Evolutionary conservation across 2,888 invertebrate genomes (phyloP).

Genomic region (Hypomecis atomaria): DNA sequence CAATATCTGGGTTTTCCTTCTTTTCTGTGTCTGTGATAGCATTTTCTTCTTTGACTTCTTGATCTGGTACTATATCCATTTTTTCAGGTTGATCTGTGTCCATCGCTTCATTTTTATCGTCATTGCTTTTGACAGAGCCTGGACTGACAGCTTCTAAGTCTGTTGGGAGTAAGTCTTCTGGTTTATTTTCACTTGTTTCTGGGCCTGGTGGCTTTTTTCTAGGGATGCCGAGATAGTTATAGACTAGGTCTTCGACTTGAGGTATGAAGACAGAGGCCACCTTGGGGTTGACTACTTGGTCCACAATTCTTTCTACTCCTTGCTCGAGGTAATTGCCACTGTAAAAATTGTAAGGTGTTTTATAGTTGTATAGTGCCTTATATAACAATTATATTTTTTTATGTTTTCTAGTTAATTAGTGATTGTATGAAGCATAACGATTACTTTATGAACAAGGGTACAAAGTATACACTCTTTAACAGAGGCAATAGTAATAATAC

Average conservation of each 20-base stretch:
- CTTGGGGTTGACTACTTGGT: slow-evolving; percentile 98
- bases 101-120: slow-evolving; percentile 67
- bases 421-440: too few species aligned
- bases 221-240: slow-evolving; percentile 93
- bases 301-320: slow-evolving; percentile 97
- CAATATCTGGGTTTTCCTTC: slow-evolving; percentile 12
- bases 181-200: slow-evolving; percentile 66
- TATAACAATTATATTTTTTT: too few species aligned
- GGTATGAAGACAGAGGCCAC: slow-evolving; percentile 94
- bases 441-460: too few species aligned
- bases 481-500: too few species aligned
- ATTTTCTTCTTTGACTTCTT: slow-evolving; percentile 43
- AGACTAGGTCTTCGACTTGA: slow-evolving; percentile 95
- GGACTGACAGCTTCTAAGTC: slow-evolving; percentile 93
- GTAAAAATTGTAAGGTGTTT: too few species aligned
- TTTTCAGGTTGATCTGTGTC: slow-evolving; percentile 54
- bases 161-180: slow-evolving; percentile 86
- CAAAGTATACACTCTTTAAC: too few species aligned
- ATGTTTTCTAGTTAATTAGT: too few species aligned
- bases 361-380: too few species aligned
- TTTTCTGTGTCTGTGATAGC: slow-evolving; percentile 31
- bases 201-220: slow-evolving; percentile 83
- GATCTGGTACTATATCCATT: slow-evolving; percentile 62
- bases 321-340: slow-evolving; percentile 95
- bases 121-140: slow-evolving; percentile 88